Conservation (phyloP, 2,113 vertebrate genomes). For the Corythaixoides concolor region DNA sequence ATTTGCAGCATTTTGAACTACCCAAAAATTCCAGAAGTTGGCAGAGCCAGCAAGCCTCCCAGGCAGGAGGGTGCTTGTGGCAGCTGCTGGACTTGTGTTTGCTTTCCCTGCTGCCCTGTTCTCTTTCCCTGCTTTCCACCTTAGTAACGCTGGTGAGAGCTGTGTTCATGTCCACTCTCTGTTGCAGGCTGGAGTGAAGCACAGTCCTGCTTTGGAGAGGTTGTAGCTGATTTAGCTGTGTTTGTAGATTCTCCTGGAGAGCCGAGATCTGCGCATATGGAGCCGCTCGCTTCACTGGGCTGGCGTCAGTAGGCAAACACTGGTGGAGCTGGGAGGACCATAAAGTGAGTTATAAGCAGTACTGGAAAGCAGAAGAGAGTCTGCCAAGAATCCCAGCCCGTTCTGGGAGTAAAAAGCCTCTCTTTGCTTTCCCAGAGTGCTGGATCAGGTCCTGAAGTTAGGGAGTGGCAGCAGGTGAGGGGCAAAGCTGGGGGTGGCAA, state of each 20-base stretch:
- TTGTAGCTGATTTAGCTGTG: not conserved
- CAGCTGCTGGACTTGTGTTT: not conserved
- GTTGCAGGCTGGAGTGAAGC: not conserved
- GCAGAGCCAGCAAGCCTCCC: not conserved
- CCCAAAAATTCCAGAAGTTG: not conserved
- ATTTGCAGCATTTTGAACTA: not conserved
- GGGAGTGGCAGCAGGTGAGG: not conserved
- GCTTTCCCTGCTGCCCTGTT: not conserved
- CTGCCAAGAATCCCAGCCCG: not conserved
- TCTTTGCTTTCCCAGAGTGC: not conserved
- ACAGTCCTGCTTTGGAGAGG: not conserved
- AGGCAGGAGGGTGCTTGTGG: not conserved
- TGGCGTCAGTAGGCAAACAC: not conserved
- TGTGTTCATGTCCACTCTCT: not conserved
- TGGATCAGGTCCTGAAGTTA: not conserved
- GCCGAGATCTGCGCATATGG: rapidly evolving
- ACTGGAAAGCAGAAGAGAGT: not conserved
- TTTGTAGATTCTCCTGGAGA: not conserved
- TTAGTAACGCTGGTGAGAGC: not conserved
- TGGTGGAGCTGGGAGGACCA: not conserved
- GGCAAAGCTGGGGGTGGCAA: not conserved
- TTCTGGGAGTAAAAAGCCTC: not conserved
- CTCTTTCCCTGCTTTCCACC: not conserved
- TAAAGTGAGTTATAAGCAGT: not conserved
- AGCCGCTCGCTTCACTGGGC: not conserved